Conservation (phyloP, 2,888 invertebrate species). For the Amaurobius ferox region DNA sequence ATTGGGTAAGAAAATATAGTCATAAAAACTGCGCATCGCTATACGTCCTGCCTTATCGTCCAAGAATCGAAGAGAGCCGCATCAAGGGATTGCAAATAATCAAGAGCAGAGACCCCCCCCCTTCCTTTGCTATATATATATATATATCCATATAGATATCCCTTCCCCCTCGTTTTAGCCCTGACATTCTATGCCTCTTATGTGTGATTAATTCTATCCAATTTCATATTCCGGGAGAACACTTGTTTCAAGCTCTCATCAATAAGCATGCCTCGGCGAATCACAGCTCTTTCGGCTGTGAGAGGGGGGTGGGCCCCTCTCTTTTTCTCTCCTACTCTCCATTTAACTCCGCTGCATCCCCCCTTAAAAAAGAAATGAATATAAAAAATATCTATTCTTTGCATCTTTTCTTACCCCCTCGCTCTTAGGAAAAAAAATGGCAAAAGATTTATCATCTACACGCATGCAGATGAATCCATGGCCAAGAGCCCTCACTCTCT, state of each 20-base stretch:
- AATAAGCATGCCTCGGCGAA: conserved; percentile 69
- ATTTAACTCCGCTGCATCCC: conserved; percentile 12
- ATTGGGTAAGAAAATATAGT: conserved; percentile 16
- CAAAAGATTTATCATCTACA: conserved; percentile 67
- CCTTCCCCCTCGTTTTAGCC: conserved; percentile 35
- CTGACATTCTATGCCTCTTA: conserved; percentile 62
- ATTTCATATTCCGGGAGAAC: conserved; percentile 70
- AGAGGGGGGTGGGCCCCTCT: not conserved
- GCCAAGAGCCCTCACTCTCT: too few relatives aligned
- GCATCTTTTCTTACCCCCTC: conserved; percentile 17
- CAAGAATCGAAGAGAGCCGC: not conserved
- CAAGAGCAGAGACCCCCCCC: conserved; percentile 40
- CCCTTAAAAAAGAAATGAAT: conserved; percentile 25
- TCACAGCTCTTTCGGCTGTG: conserved; percentile 56
- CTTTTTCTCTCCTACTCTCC: conserved; percentile 18
- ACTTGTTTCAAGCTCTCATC: conserved; percentile 67
- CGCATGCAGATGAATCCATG: conserved; percentile 70
- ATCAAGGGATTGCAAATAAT: conserved; percentile 63
- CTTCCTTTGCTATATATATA: conserved; percentile 23
- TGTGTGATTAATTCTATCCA: conserved; percentile 70
- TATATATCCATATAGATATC: conserved; percentile 46
- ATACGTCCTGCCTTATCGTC: conserved; percentile 1
- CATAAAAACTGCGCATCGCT: conserved; percentile 11
- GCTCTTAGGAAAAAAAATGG: not conserved
- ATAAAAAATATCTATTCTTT: conserved; percentile 43